Base-by-base conservation (phyloP, 2,113 vertebrate species). In the Capreolus pygargus region DNA sequence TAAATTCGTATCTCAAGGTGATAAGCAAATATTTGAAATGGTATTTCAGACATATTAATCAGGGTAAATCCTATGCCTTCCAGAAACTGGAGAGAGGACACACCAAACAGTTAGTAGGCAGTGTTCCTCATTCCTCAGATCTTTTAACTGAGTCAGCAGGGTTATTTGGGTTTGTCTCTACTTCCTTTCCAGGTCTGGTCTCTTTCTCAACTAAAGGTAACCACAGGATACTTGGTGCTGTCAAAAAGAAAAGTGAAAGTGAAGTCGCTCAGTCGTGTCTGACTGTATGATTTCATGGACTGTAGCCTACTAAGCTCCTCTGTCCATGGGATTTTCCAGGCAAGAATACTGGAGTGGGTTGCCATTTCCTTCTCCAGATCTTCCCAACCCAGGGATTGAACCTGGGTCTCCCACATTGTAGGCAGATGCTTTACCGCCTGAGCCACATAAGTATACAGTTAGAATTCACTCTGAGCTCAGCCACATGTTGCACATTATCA, bases 1-100 rank as follows among this genome's bases (percentile, higher is more conserved):
- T 83, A 95, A 97, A 86, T 84, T 88, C 5, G 12, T 47, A 58
- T 91, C 30, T 86, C 61, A 83, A 96, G 93, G 85, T 81, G 43
- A 94, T 74, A 89, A 89, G 39, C 87, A 95, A 96, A 76, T 12
- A 85, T 83, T 81, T 76, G 7, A 64, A 97, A 87, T 58, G 6
- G 36, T 54, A 81, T 95, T 90, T 95, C n/a, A 92, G 84, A 89
- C 5, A 27, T 70, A 58, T 76, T 95, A 74, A 89, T 95, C 55
- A 97, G 90, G 61, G 4, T 60, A 50, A 79, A 36, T 19, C 25
- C 30, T 52, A 39, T 93, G 19, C 21, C n/a, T 50, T 91, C n/a
- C 61, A 93, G 55, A 97, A 93, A 52, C 11, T 61, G 43, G 36
- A 50, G 45, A 74, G 6, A 13, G 27, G 50, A 33, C 14, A 50